These are phyloP conservation scores for Ceratothoa steindachneri DNA, from an alignment of 2,888 invertebrate species.

Conservation along the genomic window DNA sequence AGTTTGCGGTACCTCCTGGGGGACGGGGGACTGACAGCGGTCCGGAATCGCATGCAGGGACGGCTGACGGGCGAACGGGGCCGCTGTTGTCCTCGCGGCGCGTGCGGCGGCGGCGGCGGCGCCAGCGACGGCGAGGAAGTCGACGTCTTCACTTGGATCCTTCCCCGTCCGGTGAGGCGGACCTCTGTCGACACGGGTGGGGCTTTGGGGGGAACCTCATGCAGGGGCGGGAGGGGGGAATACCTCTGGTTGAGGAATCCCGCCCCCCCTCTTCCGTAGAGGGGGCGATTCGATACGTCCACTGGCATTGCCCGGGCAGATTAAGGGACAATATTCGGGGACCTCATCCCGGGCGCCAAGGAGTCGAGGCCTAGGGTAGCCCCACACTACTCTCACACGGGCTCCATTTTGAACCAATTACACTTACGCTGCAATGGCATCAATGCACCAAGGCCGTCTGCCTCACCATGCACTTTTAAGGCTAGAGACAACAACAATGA, in stretches of 20 bases:
- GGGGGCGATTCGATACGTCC: not conserved
- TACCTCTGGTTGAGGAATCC: not conserved
- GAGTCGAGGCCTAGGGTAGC: too few relatives aligned
- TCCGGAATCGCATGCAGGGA: not conserved
- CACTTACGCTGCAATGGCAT: too few relatives aligned
- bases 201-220: not conserved
- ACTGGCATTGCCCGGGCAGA: not conserved
- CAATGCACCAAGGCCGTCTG: too few relatives aligned
- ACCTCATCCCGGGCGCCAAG: not conserved
- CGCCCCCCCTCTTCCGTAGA: not conserved
- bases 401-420: too few relatives aligned
- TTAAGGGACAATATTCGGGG: not conserved
- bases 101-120: not conserved
- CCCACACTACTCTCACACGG: too few relatives aligned
- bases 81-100: not conserved
- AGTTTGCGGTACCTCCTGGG: not conserved
- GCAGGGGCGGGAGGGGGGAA: not conserved
- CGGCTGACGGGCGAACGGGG: not conserved
- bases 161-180: not conserved
- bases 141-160: not conserved
- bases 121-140: not conserved
- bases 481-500: too few relatives aligned
- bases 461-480: too few relatives aligned
- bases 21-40: not conserved
- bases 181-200: not conserved